Percentiles rank a stretch among this genome's conserved stretches.
phyloP scores from a whole-genome alignment of 2,797 vertebrate genomes.

The Melanotaenia parkinsoni region DNA sequence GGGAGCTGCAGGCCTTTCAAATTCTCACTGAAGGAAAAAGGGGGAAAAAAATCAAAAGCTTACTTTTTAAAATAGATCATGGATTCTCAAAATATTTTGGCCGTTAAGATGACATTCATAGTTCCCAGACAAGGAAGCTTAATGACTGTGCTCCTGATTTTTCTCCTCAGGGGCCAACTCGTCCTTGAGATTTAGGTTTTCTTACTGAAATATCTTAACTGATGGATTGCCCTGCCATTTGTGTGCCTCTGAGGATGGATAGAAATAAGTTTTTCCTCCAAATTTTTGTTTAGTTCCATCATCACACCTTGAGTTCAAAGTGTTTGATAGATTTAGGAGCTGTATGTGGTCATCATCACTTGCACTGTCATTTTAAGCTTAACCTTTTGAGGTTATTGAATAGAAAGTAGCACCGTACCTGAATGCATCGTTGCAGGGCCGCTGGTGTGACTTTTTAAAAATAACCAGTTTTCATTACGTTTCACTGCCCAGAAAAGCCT shows the following conservation, averaged over 20 bases:
- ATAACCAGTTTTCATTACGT: conserved; percentile 8
- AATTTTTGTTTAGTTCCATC: background rate
- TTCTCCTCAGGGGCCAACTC: background rate
- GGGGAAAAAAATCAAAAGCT: too few species aligned
- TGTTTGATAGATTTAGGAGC: background rate
- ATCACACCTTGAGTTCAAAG: background rate
- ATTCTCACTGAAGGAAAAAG: too few species aligned
- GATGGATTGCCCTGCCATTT: background rate
- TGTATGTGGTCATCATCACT: background rate
- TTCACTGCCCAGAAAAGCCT: conserved; percentile 14
- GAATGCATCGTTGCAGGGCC: background rate
- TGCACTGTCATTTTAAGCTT: background rate
- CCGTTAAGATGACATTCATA: background rate
- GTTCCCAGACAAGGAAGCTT: background rate
- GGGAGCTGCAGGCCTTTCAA: too few species aligned
- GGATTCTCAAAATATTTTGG: background rate
- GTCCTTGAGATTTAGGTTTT: conserved; percentile 2
- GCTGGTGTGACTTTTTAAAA: background rate
- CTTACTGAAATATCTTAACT: background rate
- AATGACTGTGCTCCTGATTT: background rate
- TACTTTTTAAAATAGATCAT: background rate
- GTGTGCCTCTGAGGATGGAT: background rate
- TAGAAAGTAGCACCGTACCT: background rate
- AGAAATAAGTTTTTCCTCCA: background rate
- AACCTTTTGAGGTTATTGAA: background rate